phyloP scores from a whole-genome alignment of 2,888 invertebrate species.

The Drosophila maculinotata region DNA sequence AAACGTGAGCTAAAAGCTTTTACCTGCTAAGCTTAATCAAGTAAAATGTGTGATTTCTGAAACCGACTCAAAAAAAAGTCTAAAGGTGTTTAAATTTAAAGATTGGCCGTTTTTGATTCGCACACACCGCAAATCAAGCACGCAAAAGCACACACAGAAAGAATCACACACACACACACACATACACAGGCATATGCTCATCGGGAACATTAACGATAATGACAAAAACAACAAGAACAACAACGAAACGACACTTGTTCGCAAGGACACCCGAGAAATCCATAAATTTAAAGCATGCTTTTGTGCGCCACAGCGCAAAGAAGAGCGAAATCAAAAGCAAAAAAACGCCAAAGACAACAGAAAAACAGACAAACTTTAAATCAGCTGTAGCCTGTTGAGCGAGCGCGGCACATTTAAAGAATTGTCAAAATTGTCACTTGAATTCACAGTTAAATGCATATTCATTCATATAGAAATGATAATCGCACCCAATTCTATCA shows the following conservation, averaged over 20 bases:
- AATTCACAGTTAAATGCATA: slow-evolving; percentile 19
- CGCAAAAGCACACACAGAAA: slow-evolving; percentile 2
- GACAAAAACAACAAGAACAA: slow-evolving; percentile 55
- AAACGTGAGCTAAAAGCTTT: neutral
- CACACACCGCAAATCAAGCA: slow-evolving; percentile 13
- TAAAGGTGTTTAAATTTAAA: slow-evolving; percentile 17
- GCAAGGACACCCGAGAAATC: slow-evolving; percentile 77
- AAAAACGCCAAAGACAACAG: slow-evolving; percentile 1
- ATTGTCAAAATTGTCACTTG: slow-evolving; percentile 1
- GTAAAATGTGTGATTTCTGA: slow-evolving; percentile 5
- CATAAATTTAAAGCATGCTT: slow-evolving; percentile 73
- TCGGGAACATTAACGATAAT: slow-evolving; percentile 60
- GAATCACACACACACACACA: slow-evolving; percentile 13
- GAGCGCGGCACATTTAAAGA: slow-evolving; percentile 50
- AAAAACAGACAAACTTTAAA: slow-evolving; percentile 34
- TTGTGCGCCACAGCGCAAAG: slow-evolving; percentile 46
- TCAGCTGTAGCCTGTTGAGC: slow-evolving; percentile 63
- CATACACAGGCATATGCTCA: slow-evolving; percentile 43
- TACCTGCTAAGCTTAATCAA: slow-evolving; percentile 17
- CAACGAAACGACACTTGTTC: slow-evolving; percentile 62
- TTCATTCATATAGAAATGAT: neutral
- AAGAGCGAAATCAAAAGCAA: slow-evolving; percentile 15
- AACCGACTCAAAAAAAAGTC: neutral
- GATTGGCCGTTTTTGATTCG: slow-evolving; percentile 14
- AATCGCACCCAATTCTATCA: slow-evolving; percentile 65